phyloP scores from a whole-genome alignment of 2,888 invertebrate species.

The Amorpha juglandis region DNA sequence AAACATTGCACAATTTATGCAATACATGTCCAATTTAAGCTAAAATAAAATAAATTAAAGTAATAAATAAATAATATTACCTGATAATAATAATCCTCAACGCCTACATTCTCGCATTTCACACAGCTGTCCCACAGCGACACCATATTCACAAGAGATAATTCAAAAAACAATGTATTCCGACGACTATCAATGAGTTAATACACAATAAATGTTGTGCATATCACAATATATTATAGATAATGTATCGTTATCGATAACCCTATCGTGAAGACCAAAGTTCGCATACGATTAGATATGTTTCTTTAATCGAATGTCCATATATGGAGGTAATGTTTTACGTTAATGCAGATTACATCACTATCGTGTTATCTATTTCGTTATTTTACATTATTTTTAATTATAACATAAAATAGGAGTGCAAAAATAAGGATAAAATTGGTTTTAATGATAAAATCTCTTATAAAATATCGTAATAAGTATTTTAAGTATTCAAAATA shows the following conservation, averaged over 20 bases:
- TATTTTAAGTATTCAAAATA: too few relatives aligned
- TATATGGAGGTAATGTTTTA: constrained; percentile 20
- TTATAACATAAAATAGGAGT: too few relatives aligned
- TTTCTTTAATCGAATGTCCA: constrained; percentile 27
- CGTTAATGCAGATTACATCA: background rate
- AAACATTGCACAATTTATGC: too few relatives aligned
- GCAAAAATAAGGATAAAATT: too few relatives aligned
- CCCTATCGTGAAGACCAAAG: constrained; percentile 55
- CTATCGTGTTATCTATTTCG: background rate
- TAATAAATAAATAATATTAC: background rate
- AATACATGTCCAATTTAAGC: too few relatives aligned
- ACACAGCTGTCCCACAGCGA: constrained; percentile 40
- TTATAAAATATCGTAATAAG: too few relatives aligned
- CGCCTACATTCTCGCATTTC: constrained; percentile 31
- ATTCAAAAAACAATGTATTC: constrained; percentile 21
- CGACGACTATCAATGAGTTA: constrained; percentile 32
- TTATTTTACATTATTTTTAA: too few relatives aligned
- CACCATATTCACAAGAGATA: constrained; percentile 38
- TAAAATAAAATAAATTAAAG: background rate
- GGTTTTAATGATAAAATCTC: too few relatives aligned
- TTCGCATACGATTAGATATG: constrained; percentile 49
- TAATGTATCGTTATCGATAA: constrained; percentile 33
- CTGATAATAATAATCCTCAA: constrained; percentile 28
- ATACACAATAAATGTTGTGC: constrained; percentile 38
- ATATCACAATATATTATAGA: constrained; percentile 27